Conservation (phyloP, 1,140 invertebrate species). For the Sarcophaga peregrina region DNA sequence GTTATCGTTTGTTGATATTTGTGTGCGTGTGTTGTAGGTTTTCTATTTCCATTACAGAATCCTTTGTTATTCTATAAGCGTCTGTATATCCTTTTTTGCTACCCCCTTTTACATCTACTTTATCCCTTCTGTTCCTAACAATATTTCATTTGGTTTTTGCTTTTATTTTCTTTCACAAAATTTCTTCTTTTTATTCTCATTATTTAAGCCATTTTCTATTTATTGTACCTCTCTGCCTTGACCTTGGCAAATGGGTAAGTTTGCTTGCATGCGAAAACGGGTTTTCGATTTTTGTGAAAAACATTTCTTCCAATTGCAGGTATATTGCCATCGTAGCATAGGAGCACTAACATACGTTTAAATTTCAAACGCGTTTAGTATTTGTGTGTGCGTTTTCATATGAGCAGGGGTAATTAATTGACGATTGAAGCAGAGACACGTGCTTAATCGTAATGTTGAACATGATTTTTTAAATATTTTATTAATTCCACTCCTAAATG, state of each 20-base stretch:
- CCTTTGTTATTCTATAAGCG: slow-evolving; percentile 42
- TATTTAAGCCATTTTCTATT: neutral
- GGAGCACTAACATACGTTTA: neutral
- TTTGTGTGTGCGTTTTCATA: neutral
- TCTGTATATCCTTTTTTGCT: neutral
- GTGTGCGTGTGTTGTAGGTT: slow-evolving; percentile 30
- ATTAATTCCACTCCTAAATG: slow-evolving; percentile 36
- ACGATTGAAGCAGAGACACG: slow-evolving; percentile 18
- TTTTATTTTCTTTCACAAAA: neutral
- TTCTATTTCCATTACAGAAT: slow-evolving; percentile 36
- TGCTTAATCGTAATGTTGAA: slow-evolving; percentile 29
- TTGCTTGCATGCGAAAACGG: slow-evolving; percentile 26
- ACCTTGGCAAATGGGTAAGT: neutral
- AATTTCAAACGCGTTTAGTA: neutral
- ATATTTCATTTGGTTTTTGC: neutral
- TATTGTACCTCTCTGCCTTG: neutral
- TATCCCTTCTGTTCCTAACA: neutral
- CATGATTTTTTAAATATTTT: slow-evolving; percentile 39
- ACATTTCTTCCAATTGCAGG: too few relatives aligned
- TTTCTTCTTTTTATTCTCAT: neutral
- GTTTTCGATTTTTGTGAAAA: neutral
- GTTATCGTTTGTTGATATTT: neutral
- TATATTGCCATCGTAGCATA: too few relatives aligned
- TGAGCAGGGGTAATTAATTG: slow-evolving; percentile 31
- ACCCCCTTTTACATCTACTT: neutral